phyloP scores from a whole-genome alignment of 2,797 vertebrate genomes.

The Malurus leucopterus region DNA sequence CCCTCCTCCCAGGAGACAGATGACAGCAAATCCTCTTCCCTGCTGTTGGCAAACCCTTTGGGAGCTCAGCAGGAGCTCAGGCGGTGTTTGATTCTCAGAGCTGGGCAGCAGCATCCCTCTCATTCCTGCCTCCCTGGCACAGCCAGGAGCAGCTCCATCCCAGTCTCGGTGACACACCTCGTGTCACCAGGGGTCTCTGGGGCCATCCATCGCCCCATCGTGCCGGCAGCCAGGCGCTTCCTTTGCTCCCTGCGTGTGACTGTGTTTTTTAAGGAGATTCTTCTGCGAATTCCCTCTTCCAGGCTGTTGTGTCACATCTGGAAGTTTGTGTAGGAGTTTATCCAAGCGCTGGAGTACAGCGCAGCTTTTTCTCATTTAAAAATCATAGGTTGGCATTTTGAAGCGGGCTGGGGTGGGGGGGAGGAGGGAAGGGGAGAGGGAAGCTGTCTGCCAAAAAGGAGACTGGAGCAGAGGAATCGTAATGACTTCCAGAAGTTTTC shows the following conservation, averaged over 20 bases:
- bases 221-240: not conserved
- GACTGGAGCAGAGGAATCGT: slow-evolving; percentile 64
- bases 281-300: slow-evolving; percentile 71
- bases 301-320: slow-evolving; percentile 90
- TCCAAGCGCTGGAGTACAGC: slow-evolving; percentile 86
- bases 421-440: slow-evolving; percentile 30
- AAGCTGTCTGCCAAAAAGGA: slow-evolving; percentile 69
- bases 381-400: slow-evolving; percentile 85
- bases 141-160: not conserved
- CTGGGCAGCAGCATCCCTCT: not conserved
- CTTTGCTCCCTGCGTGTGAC: slow-evolving; percentile 1
- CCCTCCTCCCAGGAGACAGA: not conserved
- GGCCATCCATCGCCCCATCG: not conserved
- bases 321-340: slow-evolving; percentile 93
- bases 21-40: not conserved
- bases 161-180: not conserved
- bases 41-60: not conserved
- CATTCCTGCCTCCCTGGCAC: not conserved
- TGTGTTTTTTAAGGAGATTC: slow-evolving; percentile 57
- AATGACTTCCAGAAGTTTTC: slow-evolving; percentile 78
- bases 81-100: not conserved
- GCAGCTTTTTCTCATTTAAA: slow-evolving; percentile 97
- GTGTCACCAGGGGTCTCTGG: not conserved
- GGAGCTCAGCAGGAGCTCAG: not conserved
- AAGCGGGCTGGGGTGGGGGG: slow-evolving; percentile 41